Evolutionary conservation across 2,888 invertebrate genomes (phyloP).

Genomic region (Melanostoma mellinum): DNA sequence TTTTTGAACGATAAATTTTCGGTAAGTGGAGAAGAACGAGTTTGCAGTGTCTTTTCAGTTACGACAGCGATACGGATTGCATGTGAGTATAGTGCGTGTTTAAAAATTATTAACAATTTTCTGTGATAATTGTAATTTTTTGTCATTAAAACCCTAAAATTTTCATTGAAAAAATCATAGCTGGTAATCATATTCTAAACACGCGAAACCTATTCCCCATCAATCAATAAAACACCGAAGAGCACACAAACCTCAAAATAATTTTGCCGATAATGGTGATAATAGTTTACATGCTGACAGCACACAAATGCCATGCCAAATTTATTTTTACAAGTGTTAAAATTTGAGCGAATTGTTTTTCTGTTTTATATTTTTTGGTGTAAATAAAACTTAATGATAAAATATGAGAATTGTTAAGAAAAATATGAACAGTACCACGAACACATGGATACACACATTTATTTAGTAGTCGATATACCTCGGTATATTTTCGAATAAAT

Average conservation of each 20-base stretch:
- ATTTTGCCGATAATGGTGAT: conserved; percentile 59
- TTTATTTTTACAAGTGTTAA: conserved; percentile 32
- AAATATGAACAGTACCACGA: not conserved
- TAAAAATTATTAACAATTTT: conserved; percentile 41
- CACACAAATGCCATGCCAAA: conserved; percentile 32
- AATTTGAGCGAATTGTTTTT: conserved; percentile 31
- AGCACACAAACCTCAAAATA: conserved; percentile 8
- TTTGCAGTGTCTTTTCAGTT: conserved; percentile 85
- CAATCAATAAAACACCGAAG: conserved; percentile 11
- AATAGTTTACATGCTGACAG: conserved; percentile 63
- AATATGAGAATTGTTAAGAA: not conserved
- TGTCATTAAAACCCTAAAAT: conserved; percentile 39
- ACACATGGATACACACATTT: conserved; percentile 22
- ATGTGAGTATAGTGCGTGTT: conserved; percentile 87
- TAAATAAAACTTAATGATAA: not conserved
- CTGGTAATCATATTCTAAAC: not conserved
- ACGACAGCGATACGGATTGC: conserved; percentile 94
- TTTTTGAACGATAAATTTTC: conserved; percentile 70
- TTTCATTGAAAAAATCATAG: conserved; percentile 19
- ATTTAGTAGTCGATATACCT: conserved; percentile 22
- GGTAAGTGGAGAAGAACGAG: conserved; percentile 74
- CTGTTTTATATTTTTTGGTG: not conserved
- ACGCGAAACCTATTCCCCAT: not conserved
- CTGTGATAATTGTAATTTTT: conserved; percentile 46
- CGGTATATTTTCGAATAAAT: conserved; percentile 11